Base-by-base conservation (phyloP, 1,140 invertebrate genomes). In the Hycleus cichorii region DNA sequence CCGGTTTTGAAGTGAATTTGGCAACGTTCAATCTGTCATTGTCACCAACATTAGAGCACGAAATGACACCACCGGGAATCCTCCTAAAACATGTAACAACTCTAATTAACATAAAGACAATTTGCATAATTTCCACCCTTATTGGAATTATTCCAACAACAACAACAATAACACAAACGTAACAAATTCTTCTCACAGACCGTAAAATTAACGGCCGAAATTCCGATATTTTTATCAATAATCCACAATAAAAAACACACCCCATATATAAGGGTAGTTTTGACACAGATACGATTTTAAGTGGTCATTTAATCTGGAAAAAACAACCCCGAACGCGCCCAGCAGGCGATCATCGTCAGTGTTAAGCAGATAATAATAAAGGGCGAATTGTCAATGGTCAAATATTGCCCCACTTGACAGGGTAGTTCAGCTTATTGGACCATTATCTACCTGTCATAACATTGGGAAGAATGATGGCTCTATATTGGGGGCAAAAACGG, bases 71-170 rank as follows among this genome's bases (percentile, higher is more conserved):
- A 4, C 38, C 53, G 38, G 46, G 57, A 61, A 53, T 61, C 59
- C 59, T 61, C 59, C 59, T 61, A 61, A 55, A 57, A 40, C 59
- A 47, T 61, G 59, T 61, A 52, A 61, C 59, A 61, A 61, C 47
- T 38, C 47, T 61, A 61, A 61, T 61, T 61, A 61, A 53, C 59
- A 61, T 61, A 61, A 52, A 45, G 11, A 42, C 25, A 43, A 61
- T 61, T 61, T 61, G 59, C 59, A 61, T 61, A 61, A 61, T 47
- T 53, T 38, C 47, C 18, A 18, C 32, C 7, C 32, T 32, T 32
- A 7, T 32, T 18, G 18, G 18, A 18, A 2, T 18, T 1, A 1
- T 18, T 18, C 18, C 18, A 18, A 18, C 18, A 18, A 18, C 2
- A 18, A 18, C 18, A 18, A 18, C 2, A 18, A 18, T 1, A 18